Conservation (phyloP, 2,113 vertebrate genomes). For the Penelope pileata region DNA sequence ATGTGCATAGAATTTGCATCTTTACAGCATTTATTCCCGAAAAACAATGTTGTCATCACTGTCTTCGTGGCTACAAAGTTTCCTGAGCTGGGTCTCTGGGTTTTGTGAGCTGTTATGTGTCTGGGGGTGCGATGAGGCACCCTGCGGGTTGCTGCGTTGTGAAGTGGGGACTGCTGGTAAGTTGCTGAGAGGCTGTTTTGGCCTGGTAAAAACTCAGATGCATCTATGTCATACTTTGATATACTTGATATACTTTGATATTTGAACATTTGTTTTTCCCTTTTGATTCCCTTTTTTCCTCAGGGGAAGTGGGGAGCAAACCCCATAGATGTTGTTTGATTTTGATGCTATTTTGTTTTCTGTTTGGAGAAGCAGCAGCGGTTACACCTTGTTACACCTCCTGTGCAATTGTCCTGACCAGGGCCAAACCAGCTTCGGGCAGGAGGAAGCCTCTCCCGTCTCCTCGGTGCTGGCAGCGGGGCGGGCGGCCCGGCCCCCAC, state of each 20-base stretch:
- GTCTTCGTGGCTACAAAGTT: not conserved
- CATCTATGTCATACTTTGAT: not conserved
- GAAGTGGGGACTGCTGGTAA: not conserved
- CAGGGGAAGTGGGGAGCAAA: fast-evolving
- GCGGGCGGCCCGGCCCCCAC: fast-evolving
- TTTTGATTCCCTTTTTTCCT: not conserved
- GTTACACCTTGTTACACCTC: not conserved
- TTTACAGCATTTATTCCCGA: not conserved
- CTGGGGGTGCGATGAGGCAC: fast-evolving
- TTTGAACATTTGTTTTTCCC: no score
- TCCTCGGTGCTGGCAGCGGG: fast-evolving
- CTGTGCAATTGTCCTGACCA: fast-evolving
- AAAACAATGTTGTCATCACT: not conserved
- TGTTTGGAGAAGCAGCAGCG: not conserved
- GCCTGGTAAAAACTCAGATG: not conserved
- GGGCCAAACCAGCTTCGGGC: no score
- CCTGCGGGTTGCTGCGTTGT: fast-evolving
- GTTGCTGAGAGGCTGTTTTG: not conserved
- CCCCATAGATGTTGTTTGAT: fast-evolving
- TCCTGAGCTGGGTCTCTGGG: not conserved
- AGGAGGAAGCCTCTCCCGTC: fast-evolving
- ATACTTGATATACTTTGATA: no score
- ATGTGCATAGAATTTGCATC: not conserved
- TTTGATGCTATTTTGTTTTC: not conserved
- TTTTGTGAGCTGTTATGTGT: not conserved